Percentiles rank a stretch among this genome's conserved stretches.
Evolutionary conservation across 2,797 vertebrate genomes (phyloP).

Genomic region (Garrulus glandarius): DNA sequence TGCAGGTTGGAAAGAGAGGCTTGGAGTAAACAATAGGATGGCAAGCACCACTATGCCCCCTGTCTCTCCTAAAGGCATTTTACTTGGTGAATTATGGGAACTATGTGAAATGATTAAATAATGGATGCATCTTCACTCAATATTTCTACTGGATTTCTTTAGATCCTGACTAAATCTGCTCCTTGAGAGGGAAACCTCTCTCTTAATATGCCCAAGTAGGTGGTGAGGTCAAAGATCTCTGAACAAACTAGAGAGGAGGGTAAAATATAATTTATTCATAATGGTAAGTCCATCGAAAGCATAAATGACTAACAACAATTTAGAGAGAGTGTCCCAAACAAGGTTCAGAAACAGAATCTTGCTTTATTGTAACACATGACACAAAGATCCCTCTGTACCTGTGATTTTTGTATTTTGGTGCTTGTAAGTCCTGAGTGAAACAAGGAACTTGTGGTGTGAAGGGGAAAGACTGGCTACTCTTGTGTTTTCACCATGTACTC

Average conservation of each 20-base stretch:
- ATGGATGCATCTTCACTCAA: not conserved
- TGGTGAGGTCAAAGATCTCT: not conserved
- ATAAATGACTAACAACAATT: not conserved
- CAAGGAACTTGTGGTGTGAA: not conserved
- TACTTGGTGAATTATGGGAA: not conserved
- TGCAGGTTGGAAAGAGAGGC: not conserved
- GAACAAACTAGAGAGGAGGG: not conserved
- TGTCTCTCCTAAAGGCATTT: not conserved
- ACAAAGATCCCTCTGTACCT: not conserved
- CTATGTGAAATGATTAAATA: not conserved
- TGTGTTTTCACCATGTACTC: not conserved
- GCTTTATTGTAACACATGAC: not conserved
- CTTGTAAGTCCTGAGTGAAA: not conserved
- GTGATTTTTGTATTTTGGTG: not conserved
- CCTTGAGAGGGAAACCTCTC: not conserved
- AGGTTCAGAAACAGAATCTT: not conserved
- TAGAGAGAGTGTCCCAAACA: not conserved
- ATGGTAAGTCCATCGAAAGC: not conserved
- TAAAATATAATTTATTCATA: not conserved
- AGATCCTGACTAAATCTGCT: not conserved
- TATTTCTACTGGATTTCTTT: not conserved
- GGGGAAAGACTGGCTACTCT: not conserved
- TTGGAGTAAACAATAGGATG: not conserved
- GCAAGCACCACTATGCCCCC: not conserved
- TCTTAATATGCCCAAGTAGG: not conserved